Evolutionary conservation across 23 tunicate genomes (phyloP).

Genomic region (Halocynthia aurantium): DNA sequence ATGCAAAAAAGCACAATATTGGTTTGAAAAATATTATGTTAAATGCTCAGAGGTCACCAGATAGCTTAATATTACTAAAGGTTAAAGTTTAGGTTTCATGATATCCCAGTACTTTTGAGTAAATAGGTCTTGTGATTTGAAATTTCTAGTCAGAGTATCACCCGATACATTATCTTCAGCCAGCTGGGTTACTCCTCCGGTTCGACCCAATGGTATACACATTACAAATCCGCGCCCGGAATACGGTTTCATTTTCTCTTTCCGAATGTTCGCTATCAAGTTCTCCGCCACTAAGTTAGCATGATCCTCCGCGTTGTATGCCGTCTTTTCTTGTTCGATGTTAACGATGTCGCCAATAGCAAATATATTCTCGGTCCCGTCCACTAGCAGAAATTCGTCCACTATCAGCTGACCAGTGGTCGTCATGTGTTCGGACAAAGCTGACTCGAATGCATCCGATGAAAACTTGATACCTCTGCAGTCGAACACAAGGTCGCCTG

Average conservation of each 20-base stretch:
- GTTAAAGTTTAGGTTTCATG: too few relatives aligned
- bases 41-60: too few relatives aligned
- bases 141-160: slow-evolving; percentile 15
- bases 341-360: slow-evolving; percentile 21
- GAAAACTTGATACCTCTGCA: slow-evolving; percentile 1
- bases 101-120: slow-evolving; percentile 6
- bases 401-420: slow-evolving; percentile 10
- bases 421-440: not conserved
- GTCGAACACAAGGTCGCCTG: slow-evolving; percentile 10
- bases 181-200: slow-evolving; percentile 16
- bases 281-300: slow-evolving; percentile 8
- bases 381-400: slow-evolving; percentile 16
- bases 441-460: not conserved
- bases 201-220: slow-evolving; percentile 23
- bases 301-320: not conserved
- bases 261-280: not conserved
- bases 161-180: not conserved
- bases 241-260: not conserved
- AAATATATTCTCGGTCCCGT: slow-evolving; percentile 9
- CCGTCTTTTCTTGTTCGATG: slow-evolving; percentile 18
- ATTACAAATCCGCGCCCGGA: slow-evolving; percentile 6
- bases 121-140: slow-evolving; percentile 7
- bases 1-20: too few relatives aligned
- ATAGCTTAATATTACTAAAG: too few relatives aligned
- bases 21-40: too few relatives aligned